Conservation (phyloP, 1,140 invertebrate species). For the Neoseiulus cucumeris region DNA sequence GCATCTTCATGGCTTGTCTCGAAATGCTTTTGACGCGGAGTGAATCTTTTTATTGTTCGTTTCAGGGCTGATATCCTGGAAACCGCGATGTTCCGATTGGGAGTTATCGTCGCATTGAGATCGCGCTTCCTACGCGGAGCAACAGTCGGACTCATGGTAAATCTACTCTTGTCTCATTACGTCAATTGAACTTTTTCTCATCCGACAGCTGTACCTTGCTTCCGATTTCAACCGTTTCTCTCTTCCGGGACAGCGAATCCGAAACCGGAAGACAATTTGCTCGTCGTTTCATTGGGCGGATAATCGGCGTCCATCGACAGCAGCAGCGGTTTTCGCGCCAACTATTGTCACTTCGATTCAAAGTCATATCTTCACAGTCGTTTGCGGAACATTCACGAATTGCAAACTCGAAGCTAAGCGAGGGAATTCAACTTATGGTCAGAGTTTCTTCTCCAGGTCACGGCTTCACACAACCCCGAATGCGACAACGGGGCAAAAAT, state of each 20-base stretch:
- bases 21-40: too few relatives aligned
- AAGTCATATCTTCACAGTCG: too few relatives aligned
- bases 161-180: neutral
- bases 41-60: neutral
- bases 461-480: slow-evolving; percentile 92
- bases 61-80: neutral
- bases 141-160: neutral
- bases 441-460: slow-evolving; percentile 41
- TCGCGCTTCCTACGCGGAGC: neutral
- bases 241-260: neutral
- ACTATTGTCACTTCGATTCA: too few relatives aligned
- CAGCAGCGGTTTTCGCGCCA: neutral
- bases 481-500: slow-evolving; percentile 93
- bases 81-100: neutral
- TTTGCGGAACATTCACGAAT: neutral
- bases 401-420: neutral
- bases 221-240: neutral
- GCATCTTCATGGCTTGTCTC: too few relatives aligned
- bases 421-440: neutral
- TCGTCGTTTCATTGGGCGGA: too few relatives aligned
- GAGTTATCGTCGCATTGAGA: neutral
- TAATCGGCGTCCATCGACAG: neutral
- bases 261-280: neutral
- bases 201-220: neutral
- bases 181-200: neutral